Base-by-base conservation (phyloP, 2,113 vertebrate species). In the Siniperca knerii region DNA sequence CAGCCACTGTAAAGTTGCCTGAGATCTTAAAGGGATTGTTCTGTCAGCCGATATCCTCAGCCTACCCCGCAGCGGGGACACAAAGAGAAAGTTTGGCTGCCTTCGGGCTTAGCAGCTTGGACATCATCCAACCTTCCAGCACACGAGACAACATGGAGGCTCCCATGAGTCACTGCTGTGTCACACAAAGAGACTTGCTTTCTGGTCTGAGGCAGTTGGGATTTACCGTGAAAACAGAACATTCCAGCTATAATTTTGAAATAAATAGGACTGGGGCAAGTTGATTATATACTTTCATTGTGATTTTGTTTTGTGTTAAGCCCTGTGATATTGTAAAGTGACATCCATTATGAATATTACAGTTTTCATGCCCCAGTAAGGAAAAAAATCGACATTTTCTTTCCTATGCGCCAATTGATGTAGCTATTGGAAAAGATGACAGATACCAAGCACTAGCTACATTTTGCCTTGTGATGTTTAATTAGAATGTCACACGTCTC, bases 71-170 rank as follows among this genome's bases (percentile, higher is more conserved):
- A 86, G 66, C 20, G 48, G 83, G 64, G 74, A 86, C 57, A 67
- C 55, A 85, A 54, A 90, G 71, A 79, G 69, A 81, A 90, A 84
- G 81, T 91, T 87, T 90, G 83, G 89, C 75, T 7, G 50, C 87
- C 87, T 85, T 74, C 79, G 61, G 84, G 89, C 78, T 86, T 88
- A 93, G 87, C 83, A 83, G 89, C 85, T 92, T 87, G 90, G 91
- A 92, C 89, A 72, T 86, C 68, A 79, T 91, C 90, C 91, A 92
- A 75, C 46, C 90, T 85, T 75, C 69, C 46, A 87, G 90, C 81
- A 75, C 85, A 84, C 58, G 79, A 87, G 81, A 85, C 84, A 88
- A 77, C 89, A 87, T 58, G 33, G 78, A 88, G 77, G 72, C 82
- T 86, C 85, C 71, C 75, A 21, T 84, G 89, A 92, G 87, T 91